Conservation (phyloP, 1,140 invertebrate genomes). For the Drosophila asahinai region DNA sequence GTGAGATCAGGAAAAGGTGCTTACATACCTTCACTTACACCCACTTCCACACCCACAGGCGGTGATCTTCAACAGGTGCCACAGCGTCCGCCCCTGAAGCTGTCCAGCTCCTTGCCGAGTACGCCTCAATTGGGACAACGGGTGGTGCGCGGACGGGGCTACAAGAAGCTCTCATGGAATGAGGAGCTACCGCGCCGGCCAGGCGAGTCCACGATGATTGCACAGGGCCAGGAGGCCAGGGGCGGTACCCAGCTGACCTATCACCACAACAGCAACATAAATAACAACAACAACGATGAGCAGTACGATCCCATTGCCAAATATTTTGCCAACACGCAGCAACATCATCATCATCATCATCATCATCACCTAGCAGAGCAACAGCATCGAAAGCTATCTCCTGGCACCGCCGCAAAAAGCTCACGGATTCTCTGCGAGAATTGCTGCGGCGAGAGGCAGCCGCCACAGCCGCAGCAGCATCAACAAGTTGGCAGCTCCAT, state of each 20-base stretch:
- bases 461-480: constrained; percentile 27
- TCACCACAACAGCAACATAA: constrained; percentile 34
- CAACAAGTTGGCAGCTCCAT: constrained; percentile 58
- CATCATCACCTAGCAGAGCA: constrained; percentile 19
- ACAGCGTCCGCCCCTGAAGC: constrained; percentile 31
- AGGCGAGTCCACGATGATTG: constrained; percentile 29
- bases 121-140: constrained; percentile 65
- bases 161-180: constrained; percentile 61
- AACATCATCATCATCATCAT: constrained; percentile 24
- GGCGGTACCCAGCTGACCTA: constrained; percentile 36
- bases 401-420: constrained; percentile 60
- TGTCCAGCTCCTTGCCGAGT: constrained; percentile 59
- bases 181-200: constrained; percentile 18
- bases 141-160: constrained; percentile 40
- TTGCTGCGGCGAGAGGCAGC: constrained; percentile 71
- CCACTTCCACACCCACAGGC: constrained; percentile 2
- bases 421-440: constrained; percentile 74
- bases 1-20: constrained; percentile 5
- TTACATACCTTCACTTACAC: background rate
- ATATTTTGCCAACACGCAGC: constrained; percentile 43
- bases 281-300: constrained; percentile 42
- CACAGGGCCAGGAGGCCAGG: constrained; percentile 43
- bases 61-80: constrained; percentile 19
- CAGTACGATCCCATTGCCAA: constrained; percentile 59
- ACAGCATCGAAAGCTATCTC: constrained; percentile 54